Percentiles rank a stretch among this genome's conserved stretches.
These are phyloP conservation scores for Callaeas wilsoni DNA, from an alignment of 2,113 vertebrate genomes.

Conservation along the genomic window DNA sequence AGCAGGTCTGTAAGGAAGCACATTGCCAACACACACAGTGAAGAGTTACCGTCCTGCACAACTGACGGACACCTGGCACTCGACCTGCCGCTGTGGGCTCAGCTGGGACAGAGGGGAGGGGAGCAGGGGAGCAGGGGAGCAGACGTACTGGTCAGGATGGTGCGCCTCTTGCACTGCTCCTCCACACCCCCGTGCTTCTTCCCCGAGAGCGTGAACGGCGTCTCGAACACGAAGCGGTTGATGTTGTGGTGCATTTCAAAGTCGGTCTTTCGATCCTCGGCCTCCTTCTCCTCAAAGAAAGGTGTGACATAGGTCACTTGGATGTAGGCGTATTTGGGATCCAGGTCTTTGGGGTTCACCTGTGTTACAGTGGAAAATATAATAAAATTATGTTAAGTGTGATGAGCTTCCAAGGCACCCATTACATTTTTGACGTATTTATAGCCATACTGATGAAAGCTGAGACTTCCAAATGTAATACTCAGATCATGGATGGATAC, in stretches of 20 bases:
- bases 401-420: background rate
- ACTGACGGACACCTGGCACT: background rate
- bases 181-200: slow-evolving; percentile 95
- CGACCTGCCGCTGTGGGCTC: fast-evolving
- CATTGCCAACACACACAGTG: background rate
- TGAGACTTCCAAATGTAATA: background rate
- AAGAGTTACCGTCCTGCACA: background rate
- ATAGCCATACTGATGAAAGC: fast-evolving
- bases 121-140: background rate
- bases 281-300: slow-evolving; percentile 93
- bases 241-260: slow-evolving; percentile 97
- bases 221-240: slow-evolving; percentile 94
- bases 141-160: slow-evolving; percentile 88
- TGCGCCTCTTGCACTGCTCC: slow-evolving; percentile 96
- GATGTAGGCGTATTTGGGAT: slow-evolving; percentile 93
- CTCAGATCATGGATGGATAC: background rate
- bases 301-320: slow-evolving; percentile 95
- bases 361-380: slow-evolving; percentile 13
- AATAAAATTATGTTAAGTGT: background rate
- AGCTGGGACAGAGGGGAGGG: fast-evolving
- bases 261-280: slow-evolving; percentile 88
- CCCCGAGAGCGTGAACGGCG: slow-evolving; percentile 91
- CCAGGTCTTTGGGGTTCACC: slow-evolving; percentile 97
- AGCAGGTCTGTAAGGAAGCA: background rate
- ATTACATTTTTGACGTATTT: background rate